Base-by-base conservation (phyloP, 2,888 invertebrate species). In the Formica aserva region DNA sequence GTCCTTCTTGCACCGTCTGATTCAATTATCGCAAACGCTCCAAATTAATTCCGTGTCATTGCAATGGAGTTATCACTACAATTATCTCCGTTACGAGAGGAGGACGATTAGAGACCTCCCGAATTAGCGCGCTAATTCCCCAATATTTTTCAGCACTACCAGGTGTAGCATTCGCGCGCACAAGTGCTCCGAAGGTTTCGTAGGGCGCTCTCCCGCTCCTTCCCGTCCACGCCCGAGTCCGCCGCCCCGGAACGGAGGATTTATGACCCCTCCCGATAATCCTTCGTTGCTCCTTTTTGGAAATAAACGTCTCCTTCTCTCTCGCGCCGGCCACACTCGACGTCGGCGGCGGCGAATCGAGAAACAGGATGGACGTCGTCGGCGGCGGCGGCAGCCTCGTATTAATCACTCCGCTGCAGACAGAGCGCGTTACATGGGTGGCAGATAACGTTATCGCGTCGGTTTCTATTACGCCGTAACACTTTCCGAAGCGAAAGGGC, bases 301-400 rank as follows among this genome's bases (percentile, higher is more conserved):
- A 57, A 85, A 83, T 83, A 82, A 85, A 85, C 81, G 83, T 77
- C 67, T 85, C 63, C 76, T 72, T 85, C 76, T 65, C 76, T 45
- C 22, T 35, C 69, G n/a, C 65, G 6, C 15, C 8, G 13, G 38
- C 29, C 18, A 26, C 78, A 52, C 60, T 32, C 82, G 45, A 32
- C 62, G 62, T 22, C 60, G 41, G 48, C 71, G 55, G 26, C 38
- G 57, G 29, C 65, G 76, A 72, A 82, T 62, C 71, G 84, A 71
- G 75, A 76, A 76, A 66, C 85, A 72, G 65, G 80, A 80, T 71
- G 80, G 80, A 83, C 83, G 69, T 80, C 60, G 22, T n/a, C 57
- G 55, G n/a, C 55, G 55, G n/a, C 52, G 55, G 78, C 45, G 78
- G 67, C 35, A 75, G 66, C 77, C 77, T 55, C 83, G 71, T 83